phyloP scores from a whole-genome alignment of 2,113 vertebrate genomes.

The Albula goreensis region DNA sequence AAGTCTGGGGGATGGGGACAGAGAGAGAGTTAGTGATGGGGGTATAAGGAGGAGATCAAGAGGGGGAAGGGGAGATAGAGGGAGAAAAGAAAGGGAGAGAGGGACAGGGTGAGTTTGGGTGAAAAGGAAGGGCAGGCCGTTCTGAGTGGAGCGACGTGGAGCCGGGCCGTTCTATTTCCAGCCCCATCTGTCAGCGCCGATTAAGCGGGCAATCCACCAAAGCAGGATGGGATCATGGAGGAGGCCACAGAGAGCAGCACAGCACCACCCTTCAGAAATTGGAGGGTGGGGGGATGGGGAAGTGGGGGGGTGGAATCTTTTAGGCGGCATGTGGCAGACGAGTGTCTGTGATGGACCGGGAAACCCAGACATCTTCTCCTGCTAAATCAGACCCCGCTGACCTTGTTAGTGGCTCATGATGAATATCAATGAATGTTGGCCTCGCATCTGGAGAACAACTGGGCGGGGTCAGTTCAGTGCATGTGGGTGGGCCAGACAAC shows the following conservation, averaged over 20 bases:
- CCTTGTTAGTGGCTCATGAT: constrained; percentile 68
- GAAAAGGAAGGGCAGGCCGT: not conserved
- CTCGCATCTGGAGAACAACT: constrained; percentile 67
- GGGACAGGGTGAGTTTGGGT: not conserved
- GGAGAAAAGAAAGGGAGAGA: not conserved
- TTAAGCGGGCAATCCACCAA: constrained; percentile 74
- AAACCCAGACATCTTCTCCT: constrained; percentile 61
- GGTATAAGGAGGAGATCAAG: constrained; percentile 7
- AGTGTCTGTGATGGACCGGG: constrained; percentile 68
- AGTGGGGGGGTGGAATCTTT: constrained; percentile 52
- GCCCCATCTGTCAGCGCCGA: constrained; percentile 69
- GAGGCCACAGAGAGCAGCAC: constrained; percentile 59
- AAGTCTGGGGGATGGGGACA: constrained; percentile 21
- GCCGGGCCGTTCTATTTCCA: constrained; percentile 64
- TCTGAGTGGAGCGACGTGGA: constrained; percentile 41
- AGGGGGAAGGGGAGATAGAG: not conserved
- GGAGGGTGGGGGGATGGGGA: constrained; percentile 44
- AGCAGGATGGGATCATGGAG: constrained; percentile 74
- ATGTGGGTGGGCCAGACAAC: constrained; percentile 45
- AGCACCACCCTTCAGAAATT: constrained; percentile 54
- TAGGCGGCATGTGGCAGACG: constrained; percentile 63
- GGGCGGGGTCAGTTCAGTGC: constrained; percentile 39
- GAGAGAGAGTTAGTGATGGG: constrained; percentile 34
- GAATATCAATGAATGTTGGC: constrained; percentile 62
- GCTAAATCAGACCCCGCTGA: constrained; percentile 66